Evolutionary conservation across 53 echinoderm and acorn worm genomes (phyloP).

Genomic region (Henricia sp.): DNA sequence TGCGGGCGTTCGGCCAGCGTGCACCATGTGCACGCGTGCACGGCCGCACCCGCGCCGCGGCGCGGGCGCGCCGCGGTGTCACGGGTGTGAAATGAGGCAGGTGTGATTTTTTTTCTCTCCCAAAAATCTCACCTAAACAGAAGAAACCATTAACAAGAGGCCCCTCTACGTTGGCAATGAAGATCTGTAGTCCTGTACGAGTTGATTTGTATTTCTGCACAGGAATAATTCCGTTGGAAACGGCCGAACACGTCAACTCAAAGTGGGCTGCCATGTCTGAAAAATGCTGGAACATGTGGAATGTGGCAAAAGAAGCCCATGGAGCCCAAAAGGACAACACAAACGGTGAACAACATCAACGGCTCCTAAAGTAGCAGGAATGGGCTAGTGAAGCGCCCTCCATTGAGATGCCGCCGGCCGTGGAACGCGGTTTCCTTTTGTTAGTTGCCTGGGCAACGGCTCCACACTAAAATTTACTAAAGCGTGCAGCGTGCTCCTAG

Average conservation of each 20-base stretch:
- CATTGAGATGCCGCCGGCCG: too few relatives aligned
- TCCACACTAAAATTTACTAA: too few relatives aligned
- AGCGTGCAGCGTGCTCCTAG: too few relatives aligned
- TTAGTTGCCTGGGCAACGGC: too few relatives aligned
- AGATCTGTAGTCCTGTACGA: conserved; percentile 85
- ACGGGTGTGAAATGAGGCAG: too few relatives aligned
- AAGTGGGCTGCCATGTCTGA: conserved; percentile 75
- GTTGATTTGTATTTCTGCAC: conserved; percentile 88
- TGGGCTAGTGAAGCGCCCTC: neutral
- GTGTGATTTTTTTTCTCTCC: too few relatives aligned
- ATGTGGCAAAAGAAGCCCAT: conserved; percentile 16
- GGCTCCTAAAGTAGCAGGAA: neutral
- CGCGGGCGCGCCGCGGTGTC: too few relatives aligned
- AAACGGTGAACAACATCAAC: neutral
- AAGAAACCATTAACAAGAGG: conserved; percentile 97
- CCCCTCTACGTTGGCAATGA: conserved; percentile 89
- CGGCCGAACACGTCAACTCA: conserved; percentile 77
- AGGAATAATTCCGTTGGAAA: conserved; percentile 91
- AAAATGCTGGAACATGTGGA: neutral
- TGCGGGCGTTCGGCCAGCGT: too few relatives aligned
- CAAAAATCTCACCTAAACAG: conserved; percentile 81
- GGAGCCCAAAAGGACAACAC: too few relatives aligned
- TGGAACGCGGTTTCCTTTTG: too few relatives aligned
- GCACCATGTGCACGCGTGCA: too few relatives aligned
- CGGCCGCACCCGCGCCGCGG: too few relatives aligned